A percentile compares a stretch with the other conserved stretches of the same genome.
These are phyloP conservation scores for Hydraecia micacea DNA, from an alignment of 2,888 invertebrate genomes.

Conservation along the genomic window DNA sequence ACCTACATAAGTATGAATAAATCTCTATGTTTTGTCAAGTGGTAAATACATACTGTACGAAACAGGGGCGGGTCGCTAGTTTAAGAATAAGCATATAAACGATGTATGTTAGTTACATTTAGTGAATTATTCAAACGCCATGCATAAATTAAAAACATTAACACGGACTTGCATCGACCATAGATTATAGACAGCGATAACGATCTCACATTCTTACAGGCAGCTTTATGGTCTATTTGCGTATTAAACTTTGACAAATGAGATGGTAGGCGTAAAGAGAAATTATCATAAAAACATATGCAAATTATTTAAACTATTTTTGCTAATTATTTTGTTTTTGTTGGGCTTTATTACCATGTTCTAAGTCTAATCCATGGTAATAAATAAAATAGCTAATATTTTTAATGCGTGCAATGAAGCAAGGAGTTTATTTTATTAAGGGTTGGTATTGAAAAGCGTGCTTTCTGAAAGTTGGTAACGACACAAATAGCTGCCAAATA, in stretches of 20 bases:
- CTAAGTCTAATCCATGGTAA: background rate
- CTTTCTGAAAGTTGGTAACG: background rate
- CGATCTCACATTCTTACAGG: slow-evolving; percentile 49
- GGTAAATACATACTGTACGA: background rate
- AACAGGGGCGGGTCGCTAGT: background rate
- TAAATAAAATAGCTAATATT: slow-evolving; percentile 5
- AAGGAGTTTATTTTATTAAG: background rate
- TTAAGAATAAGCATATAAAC: slow-evolving; percentile 15
- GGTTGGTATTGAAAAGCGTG: background rate
- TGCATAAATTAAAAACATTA: slow-evolving; percentile 60
- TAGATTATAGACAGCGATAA: slow-evolving; percentile 60
- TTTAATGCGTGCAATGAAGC: background rate
- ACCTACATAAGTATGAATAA: too few species aligned
- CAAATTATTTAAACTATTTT: slow-evolving; percentile 35
- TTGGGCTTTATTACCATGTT: slow-evolving; percentile 21
- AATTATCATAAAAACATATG: slow-evolving; percentile 42
- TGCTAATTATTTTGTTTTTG: slow-evolving; percentile 38
- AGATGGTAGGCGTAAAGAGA: slow-evolving; percentile 20
- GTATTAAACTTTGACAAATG: slow-evolving; percentile 56
- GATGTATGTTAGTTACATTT: slow-evolving; percentile 18
- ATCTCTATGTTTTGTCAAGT: background rate
- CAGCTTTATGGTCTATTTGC: slow-evolving; percentile 59
- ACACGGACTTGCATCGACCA: slow-evolving; percentile 44
- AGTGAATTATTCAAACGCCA: slow-evolving; percentile 52
- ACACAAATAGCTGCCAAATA: background rate